Evolutionary conservation across 2,797 vertebrate genomes (phyloP), one percentile per base, ranked within the genome.

Genomic region (Anabacerthia variegaticeps): DNA sequence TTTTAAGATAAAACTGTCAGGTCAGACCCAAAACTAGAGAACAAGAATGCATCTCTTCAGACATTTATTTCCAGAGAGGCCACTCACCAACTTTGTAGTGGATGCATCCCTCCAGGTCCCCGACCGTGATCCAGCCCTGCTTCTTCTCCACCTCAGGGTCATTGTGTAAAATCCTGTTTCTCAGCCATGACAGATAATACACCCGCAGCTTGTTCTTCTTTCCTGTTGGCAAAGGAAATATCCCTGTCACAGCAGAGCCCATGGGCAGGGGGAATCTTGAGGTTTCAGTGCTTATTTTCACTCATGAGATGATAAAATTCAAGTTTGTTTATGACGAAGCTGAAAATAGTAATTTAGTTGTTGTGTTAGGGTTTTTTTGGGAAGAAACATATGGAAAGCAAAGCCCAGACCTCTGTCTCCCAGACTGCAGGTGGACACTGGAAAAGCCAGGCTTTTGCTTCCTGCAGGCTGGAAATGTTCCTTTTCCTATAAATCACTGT

Each of bases 151-250:
- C 99, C 88, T 99, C 99, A 1, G 99, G 99, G 97, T 99, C 99
- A 14, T 99, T 99, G 98, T 99, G 99, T 89, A 99, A 97, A 95
- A 99, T 99, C 97, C 99, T 98, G 97, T 99, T 99, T 97, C 99
- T 98, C 95, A 99, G 98, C 99, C 99, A 99, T 61, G 99, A 99
- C 96, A 99, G 98, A 97, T 99, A 99, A 86, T 99, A 99, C 88
- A 99, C 99, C 20, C 99, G 98, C 91, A 99, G 97, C 95, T 99
- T 99, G 97, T 99, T 99, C 98, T 99, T 99, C 98, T 99, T 99
- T 96, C 99, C 99, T 97, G 94, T 94, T 62, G 71, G 85, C 36
- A 79, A 90, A 90, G 28, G 62, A 86, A 86, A 78, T 4, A 2
- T 17, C 66, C 28, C 30, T 22, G 58, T 96, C 84, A 95, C 49